Base-by-base conservation (phyloP, 2,797 vertebrate species). In the Scarus forsteni region DNA sequence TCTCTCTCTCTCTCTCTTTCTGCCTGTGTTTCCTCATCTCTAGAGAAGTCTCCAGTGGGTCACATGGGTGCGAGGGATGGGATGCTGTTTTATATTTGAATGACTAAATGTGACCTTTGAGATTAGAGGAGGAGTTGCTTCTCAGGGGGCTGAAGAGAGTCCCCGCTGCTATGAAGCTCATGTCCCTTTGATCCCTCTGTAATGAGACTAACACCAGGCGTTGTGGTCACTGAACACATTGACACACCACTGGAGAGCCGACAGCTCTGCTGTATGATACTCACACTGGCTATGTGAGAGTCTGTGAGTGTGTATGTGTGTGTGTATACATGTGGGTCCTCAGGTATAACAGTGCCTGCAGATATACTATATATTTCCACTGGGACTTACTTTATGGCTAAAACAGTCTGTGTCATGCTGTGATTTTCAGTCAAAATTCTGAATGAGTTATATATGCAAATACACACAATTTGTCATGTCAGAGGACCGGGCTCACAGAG, bases 31-130 rank as follows among this genome's bases (percentile, higher is more conserved):
- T 73, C 68, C 60, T 66, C 44, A 18, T 56, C 62, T 70, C 70
- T 57, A 51, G 19, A 71, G 63, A 77, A 60, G 84, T 69, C 69
- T 62, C 52, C 43, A 55, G 48, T 51, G 52, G 80, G 77, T 73
- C 72, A 65, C 65, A 70, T 63, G 77, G 70, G 73, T 77, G 71
- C 60, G 27, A 77, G 60, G 79, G 86, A 88, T 88, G 80, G 75
- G 81, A 84, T 81, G 83, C 87, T 85, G 86, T 92, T 92, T 92
- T 88, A 90, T 90, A 92, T 92, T 89, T 93, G 90, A 92, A 91
- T 93, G 92, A 89, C 89, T 89, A 90, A 90, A 89, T 85, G 80
- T 91, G 93, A 92, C 92, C 91, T 94, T 92, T 93, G 84, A 91
- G 91, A 94, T 93, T 92, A 92, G 85, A 90, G 87, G 83, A 88